Base-by-base conservation (phyloP, 2,888 invertebrate species). In the Xestia sexstrigata region DNA sequence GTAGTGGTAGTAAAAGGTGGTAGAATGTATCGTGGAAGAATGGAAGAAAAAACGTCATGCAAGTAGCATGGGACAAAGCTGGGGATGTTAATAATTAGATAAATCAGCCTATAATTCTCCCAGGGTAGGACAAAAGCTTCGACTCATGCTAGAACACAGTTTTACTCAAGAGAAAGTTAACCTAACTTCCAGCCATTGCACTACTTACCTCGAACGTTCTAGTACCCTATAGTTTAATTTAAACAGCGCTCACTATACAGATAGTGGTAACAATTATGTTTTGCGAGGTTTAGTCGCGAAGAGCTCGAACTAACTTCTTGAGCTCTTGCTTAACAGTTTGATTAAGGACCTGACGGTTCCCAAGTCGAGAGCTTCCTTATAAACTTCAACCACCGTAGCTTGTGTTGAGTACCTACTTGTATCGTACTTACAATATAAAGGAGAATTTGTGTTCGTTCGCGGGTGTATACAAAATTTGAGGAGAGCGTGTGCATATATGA, bases 251-350 rank as follows among this genome's bases (percentile, higher is more conserved):
- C 65, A 39, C 62, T 68, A 65, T 62, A 78, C 60, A 63, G 69
- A 83, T 72, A 78, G 74, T 63, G 73, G 86, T 60, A 83, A 86
- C 84, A 86, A 86, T 84, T 79, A 86, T 83, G 84, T 86, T 83
- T 84, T 70, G 79, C 39, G 30, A 63, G 82, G 78, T 85, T 79
- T 65, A 85, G 72, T 79, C 35, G 81, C 62, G 45, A 62, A 71
- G 79, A 83, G 83, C 86, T 79, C 67, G 55, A 86, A 84, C 86
- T 86, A 86, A 84, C 86, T 84, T 84, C 84, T 84, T 83, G 84
- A 86, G 84, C 84, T 84, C 83, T 79, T 70, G 80, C 87, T 79
- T 84, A 84, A 79, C 87, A 79, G 75, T 84, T 84, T 84, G 84
- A 84, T 84, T 83, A 84, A 84, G 84, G 87, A 55, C 86, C 84